phyloP scores from a whole-genome alignment of 2,797 vertebrate species.

The Sebastes elongatus region DNA sequence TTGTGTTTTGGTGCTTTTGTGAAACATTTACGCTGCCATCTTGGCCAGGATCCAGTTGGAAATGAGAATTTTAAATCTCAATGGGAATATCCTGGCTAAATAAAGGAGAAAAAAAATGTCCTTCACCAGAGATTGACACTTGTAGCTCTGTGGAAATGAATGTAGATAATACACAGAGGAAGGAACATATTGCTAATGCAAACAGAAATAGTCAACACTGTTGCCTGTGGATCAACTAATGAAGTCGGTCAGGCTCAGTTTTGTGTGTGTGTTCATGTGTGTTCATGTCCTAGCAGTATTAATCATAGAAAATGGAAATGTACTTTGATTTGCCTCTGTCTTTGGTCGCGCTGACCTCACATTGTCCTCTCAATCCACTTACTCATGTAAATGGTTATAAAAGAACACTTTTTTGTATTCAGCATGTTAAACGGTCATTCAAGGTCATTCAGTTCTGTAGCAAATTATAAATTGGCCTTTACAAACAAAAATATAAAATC shows the following conservation, averaged over 20 bases:
- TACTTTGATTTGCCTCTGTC: background rate
- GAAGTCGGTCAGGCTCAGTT: background rate
- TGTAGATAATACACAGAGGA: background rate
- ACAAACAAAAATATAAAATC: background rate
- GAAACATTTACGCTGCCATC: background rate
- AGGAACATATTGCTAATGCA: background rate
- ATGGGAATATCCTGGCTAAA: background rate
- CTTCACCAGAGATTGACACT: background rate
- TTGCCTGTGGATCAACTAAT: background rate
- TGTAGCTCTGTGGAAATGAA: constrained; percentile 4
- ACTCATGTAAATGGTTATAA: background rate
- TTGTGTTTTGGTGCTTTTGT: background rate
- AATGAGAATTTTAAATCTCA: background rate
- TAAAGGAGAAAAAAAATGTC: too few species aligned
- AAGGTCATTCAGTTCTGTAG: background rate
- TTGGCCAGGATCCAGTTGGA: background rate
- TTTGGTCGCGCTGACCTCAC: background rate
- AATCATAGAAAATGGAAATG: background rate
- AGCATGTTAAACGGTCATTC: background rate
- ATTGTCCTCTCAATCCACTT: background rate
- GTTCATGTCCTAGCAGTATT: background rate
- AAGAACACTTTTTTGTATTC: background rate
- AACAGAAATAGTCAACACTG: background rate
- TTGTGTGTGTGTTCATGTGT: background rate
- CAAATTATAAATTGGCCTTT: background rate